Percentiles rank a stretch among this genome's conserved stretches.
Conservation (phyloP, 92 coral and sea anemone species). For the Micromussa lordhowensis region DNA sequence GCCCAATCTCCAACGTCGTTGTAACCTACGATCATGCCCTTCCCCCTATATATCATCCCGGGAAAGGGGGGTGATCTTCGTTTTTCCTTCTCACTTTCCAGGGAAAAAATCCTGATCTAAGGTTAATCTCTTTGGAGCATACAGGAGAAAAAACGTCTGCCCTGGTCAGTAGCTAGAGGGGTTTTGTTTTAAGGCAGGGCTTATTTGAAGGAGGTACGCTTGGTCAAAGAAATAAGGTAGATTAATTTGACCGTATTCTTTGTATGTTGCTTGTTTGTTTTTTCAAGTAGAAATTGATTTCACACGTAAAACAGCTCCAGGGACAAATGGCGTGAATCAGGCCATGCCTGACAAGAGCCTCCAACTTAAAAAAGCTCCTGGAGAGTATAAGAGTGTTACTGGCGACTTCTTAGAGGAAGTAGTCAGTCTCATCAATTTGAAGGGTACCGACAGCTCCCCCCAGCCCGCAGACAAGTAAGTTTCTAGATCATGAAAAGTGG, state of each 20-base stretch:
- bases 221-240: too few relatives aligned
- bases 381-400: constrained; percentile 78
- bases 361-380: constrained; percentile 29
- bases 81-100: too few relatives aligned
- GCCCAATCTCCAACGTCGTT: too few relatives aligned
- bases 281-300: constrained; percentile 76
- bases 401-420: constrained; percentile 85
- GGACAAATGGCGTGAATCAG: constrained; percentile 52
- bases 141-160: too few relatives aligned
- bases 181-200: too few relatives aligned
- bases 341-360: constrained; percentile 2
- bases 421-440: constrained; percentile 65
- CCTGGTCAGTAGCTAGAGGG: too few relatives aligned
- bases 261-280: not conserved
- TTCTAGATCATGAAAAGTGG: not conserved
- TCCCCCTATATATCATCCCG: too few relatives aligned
- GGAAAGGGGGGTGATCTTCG: too few relatives aligned
- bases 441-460: constrained; percentile 5
- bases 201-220: too few relatives aligned
- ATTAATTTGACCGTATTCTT: not conserved
- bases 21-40: too few relatives aligned
- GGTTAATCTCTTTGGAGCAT: too few relatives aligned
- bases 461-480: constrained; percentile 24
- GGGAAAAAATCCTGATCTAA: too few relatives aligned
- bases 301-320: constrained; percentile 62